Evolutionary conservation across 2,113 vertebrate species (phyloP).

Genomic region (Pedionomus torquatus): DNA sequence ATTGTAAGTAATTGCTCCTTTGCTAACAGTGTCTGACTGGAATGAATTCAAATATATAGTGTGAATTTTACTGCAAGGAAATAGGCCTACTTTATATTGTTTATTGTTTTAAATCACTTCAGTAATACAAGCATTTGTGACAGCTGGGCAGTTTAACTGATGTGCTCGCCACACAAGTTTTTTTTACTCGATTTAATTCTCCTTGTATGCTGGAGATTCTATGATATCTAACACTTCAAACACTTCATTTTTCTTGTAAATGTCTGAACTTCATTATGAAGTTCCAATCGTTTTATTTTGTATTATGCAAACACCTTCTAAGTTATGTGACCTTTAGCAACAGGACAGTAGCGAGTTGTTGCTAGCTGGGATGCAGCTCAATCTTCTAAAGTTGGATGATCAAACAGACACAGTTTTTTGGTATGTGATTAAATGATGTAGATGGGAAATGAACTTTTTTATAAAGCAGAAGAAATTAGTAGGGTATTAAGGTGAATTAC

Average conservation of each 20-base stretch:
- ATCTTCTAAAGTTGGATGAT: not conserved
- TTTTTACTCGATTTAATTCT: not conserved
- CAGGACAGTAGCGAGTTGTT: not conserved
- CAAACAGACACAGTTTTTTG: not conserved
- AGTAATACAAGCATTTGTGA: not conserved
- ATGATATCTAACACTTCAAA: not conserved
- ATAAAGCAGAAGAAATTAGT: not conserved
- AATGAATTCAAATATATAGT: not conserved
- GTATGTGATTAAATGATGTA: not conserved
- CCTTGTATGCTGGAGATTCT: not conserved
- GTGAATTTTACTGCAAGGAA: not conserved
- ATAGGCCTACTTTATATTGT: not conserved
- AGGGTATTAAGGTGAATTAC: not conserved
- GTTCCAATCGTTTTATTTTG: not conserved
- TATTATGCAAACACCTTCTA: not conserved
- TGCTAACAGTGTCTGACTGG: not conserved
- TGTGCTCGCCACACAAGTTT: not conserved
- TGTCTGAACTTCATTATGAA: not conserved
- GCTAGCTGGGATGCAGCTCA: not conserved
- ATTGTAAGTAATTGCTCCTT: not conserved
- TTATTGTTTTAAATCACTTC: not conserved
- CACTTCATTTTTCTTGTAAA: not conserved
- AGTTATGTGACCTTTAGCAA: not conserved
- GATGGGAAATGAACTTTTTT: fast-evolving
- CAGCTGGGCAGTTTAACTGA: not conserved